Percentiles rank a stretch among this genome's conserved stretches.
Evolutionary conservation across 2,888 invertebrate genomes (phyloP).

Genomic region (Dryadula phaetusa): DNA sequence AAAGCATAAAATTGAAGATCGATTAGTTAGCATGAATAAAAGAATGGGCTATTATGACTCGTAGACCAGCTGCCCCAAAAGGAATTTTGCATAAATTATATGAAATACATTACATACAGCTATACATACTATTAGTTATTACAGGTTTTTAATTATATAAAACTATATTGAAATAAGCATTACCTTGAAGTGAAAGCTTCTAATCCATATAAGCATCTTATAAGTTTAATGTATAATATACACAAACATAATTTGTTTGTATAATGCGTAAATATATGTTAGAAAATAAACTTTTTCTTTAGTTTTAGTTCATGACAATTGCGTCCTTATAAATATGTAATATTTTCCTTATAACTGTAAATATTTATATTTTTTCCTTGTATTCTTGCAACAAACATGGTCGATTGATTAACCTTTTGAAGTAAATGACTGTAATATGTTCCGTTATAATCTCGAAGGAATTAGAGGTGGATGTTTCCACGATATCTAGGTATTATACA

Average conservation of each 20-base stretch:
- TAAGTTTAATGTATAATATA: not conserved
- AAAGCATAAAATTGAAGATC: too few relatives aligned
- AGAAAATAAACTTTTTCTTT: not conserved
- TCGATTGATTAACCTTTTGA: slow-evolving; percentile 17
- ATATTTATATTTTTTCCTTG: slow-evolving; percentile 30
- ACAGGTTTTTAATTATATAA: not conserved
- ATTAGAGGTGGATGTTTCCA: slow-evolving; percentile 29
- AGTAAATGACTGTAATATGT: slow-evolving; percentile 20
- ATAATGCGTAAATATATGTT: too few relatives aligned
- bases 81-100: too few relatives aligned
- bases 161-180: not conserved
- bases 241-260: too few relatives aligned
- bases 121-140: too few relatives aligned
- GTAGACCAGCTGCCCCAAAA: too few relatives aligned
- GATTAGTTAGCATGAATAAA: too few relatives aligned
- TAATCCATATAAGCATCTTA: too few relatives aligned
- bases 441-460: slow-evolving; percentile 26
- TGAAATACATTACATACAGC: too few relatives aligned
- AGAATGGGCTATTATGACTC: too few relatives aligned
- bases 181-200: too few relatives aligned
- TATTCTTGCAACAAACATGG: slow-evolving; percentile 31
- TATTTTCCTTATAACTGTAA: slow-evolving; percentile 21
- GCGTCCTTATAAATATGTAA: slow-evolving; percentile 6
- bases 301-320: not conserved
- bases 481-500: slow-evolving; percentile 23